Base-by-base conservation (phyloP, 2,888 invertebrate genomes). In the Clepsis dumicolana region DNA sequence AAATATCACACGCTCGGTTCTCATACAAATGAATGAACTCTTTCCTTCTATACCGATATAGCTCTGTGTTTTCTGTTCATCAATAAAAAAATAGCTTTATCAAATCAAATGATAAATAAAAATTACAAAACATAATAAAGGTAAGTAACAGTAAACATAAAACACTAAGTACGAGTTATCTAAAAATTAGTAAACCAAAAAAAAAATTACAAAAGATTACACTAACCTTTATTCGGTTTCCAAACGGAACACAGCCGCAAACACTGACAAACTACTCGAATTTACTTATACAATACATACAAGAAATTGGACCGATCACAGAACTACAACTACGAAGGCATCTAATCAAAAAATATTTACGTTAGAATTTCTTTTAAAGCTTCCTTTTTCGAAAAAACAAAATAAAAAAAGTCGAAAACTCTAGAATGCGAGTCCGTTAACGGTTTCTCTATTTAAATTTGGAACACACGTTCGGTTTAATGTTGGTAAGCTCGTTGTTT, bases 251-350 rank as follows among this genome's bases (percentile, higher is more conserved):
- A 76, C 77, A 75, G 71, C 70, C 79, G 78, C 82, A 80, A 75
- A 74, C 75, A 72, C 75, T 73, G 71, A 74, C 73, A 73, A 73
- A 78, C 76, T 80, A 79, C 65, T 72, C 73, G 71, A 75, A 77
- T 48, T 44, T 76, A 79, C 75, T 75, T 71, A 77, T 78, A 59
- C 68, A 64, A 73, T 66, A 65, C 32, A 70, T 75, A 76, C 72
- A 80, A 78, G 75, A 74, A 68, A 59, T 92, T 92, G 92, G 92
- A 92, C 92, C 92, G 84, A 86, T 76, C 74, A 85, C 85, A 79
- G 78, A 81, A 70, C 87, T 84, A 85, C 85, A 69, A 81, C 88
- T 84, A 83, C 81, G 87, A 92, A 92, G 92, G 91, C 92, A 91
- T 86, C 88, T 90, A 90, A 86, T 78, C 71, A 68, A 76, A 75